A percentile compares a stretch with the other conserved stretches of the same genome.
Evolutionary conservation across 2,888 invertebrate species (phyloP).

Genomic region (Ferrisia virgata): DNA sequence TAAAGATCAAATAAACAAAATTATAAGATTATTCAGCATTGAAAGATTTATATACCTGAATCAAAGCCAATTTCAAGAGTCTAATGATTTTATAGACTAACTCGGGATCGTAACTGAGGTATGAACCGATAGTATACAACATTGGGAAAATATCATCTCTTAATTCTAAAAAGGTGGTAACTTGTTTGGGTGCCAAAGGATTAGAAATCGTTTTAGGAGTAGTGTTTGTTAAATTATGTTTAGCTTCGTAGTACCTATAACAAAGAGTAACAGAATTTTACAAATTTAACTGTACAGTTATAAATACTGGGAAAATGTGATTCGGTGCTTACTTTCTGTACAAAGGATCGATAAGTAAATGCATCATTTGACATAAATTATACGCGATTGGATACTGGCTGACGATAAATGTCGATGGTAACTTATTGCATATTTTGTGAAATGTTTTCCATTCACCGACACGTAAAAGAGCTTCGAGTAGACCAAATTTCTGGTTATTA

Average conservation of each 20-base stretch:
- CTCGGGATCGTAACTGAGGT: conserved; percentile 81
- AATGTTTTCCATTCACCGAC: conserved; percentile 91
- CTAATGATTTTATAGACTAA: conserved; percentile 80
- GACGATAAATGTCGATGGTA: conserved; percentile 78
- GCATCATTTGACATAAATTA: conserved; percentile 75
- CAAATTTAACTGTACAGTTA: conserved; percentile 34
- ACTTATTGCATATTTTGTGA: conserved; percentile 69
- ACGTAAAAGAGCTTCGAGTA: conserved; percentile 82
- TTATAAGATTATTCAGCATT: not conserved
- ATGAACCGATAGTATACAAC: conserved; percentile 79
- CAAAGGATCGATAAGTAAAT: conserved; percentile 79
- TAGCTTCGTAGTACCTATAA: conserved; percentile 32
- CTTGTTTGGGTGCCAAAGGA: conserved; percentile 63
- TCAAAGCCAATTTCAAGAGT: conserved; percentile 56
- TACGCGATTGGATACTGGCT: conserved; percentile 74
- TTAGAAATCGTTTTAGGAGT: conserved; percentile 52
- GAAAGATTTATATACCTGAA: conserved; percentile 51
- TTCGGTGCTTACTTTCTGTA: conserved; percentile 67
- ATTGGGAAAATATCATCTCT: conserved; percentile 78
- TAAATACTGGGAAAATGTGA: not conserved
- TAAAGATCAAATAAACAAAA: not conserved
- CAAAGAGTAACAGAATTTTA: not conserved
- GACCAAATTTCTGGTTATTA: conserved; percentile 88
- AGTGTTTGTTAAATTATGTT: conserved; percentile 25
- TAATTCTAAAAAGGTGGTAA: conserved; percentile 69